phyloP scores from a whole-genome alignment of 1,140 invertebrate species.

The Drosophila pseudoobscura region DNA sequence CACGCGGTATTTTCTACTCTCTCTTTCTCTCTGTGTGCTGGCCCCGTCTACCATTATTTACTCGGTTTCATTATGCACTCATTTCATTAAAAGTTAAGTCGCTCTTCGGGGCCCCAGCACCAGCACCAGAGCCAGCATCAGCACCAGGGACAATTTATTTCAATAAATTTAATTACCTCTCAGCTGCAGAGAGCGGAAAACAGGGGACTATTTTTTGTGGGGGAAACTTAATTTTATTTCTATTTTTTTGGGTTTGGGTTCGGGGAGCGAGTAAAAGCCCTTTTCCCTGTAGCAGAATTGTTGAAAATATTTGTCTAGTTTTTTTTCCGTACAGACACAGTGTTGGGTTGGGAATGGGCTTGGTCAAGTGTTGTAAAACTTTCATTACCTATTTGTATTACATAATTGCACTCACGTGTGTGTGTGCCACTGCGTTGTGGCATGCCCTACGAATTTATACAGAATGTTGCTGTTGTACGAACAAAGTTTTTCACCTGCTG shows the following conservation, averaged over 20 bases:
- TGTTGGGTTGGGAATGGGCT: slow-evolving; percentile 1
- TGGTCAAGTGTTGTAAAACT: slow-evolving; percentile 52
- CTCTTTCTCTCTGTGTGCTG: not conserved
- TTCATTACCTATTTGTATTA: slow-evolving; percentile 75
- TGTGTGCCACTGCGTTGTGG: too few relatives aligned
- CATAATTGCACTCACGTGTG: slow-evolving; percentile 64
- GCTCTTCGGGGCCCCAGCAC: slow-evolving; percentile 29
- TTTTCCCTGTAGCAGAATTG: not conserved
- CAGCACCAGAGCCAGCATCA: too few relatives aligned
- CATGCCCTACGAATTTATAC: too few relatives aligned
- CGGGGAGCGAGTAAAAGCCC: too few relatives aligned
- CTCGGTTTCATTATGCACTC: slow-evolving; percentile 45
- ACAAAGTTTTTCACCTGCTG: slow-evolving; percentile 42
- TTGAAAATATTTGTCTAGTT: slow-evolving; percentile 22
- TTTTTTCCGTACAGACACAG: slow-evolving; percentile 8
- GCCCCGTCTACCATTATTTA: slow-evolving; percentile 28
- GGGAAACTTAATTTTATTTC: too few relatives aligned
- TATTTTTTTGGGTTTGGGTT: too few relatives aligned
- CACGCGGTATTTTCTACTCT: not conserved
- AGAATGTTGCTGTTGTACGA: slow-evolving; percentile 2
- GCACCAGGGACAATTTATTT: slow-evolving; percentile 70
- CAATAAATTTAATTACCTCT: slow-evolving; percentile 73
- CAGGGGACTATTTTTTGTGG: slow-evolving; percentile 24
- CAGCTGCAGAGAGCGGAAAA: not conserved
- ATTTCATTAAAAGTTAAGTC: slow-evolving; percentile 69